A percentile compares a stretch with the other conserved stretches of the same genome.
phyloP scores from a whole-genome alignment of 2,113 vertebrate species.

The Excalfactoria chinensis region DNA sequence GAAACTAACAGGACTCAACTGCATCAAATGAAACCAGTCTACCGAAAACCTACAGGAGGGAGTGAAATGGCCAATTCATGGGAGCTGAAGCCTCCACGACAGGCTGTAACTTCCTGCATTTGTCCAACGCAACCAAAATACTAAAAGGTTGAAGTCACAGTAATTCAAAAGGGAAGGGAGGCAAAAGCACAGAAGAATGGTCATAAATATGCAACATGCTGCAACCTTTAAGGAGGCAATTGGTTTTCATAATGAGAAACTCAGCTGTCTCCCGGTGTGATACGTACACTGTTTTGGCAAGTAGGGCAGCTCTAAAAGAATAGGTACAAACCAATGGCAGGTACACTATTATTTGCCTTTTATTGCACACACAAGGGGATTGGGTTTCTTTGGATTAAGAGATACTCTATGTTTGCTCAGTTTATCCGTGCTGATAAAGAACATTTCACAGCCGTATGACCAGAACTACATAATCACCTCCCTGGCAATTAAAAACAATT shows the following conservation, averaged over 20 bases:
- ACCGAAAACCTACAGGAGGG: background rate
- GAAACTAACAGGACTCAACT: background rate
- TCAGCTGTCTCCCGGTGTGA: background rate
- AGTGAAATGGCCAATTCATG: background rate
- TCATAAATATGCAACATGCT: background rate
- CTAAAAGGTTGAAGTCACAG: background rate
- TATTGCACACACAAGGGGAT: background rate
- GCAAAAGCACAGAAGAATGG: background rate
- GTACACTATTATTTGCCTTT: background rate
- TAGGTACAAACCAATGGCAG: background rate
- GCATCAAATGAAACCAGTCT: background rate
- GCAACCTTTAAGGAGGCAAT: background rate
- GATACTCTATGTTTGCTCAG: background rate
- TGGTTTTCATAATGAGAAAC: background rate
- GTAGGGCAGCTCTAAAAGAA: background rate
- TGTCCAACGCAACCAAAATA: background rate
- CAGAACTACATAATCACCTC: accelerated
- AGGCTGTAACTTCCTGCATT: constrained; percentile 7
- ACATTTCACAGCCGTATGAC: accelerated
- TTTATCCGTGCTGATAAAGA: background rate
- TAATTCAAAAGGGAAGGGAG: background rate
- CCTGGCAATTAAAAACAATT: background rate
- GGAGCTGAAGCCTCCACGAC: background rate
- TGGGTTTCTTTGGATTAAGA: background rate
- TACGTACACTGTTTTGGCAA: background rate